phyloP scores from a whole-genome alignment of 1,140 invertebrate species.

The Bombus consobrinus region DNA sequence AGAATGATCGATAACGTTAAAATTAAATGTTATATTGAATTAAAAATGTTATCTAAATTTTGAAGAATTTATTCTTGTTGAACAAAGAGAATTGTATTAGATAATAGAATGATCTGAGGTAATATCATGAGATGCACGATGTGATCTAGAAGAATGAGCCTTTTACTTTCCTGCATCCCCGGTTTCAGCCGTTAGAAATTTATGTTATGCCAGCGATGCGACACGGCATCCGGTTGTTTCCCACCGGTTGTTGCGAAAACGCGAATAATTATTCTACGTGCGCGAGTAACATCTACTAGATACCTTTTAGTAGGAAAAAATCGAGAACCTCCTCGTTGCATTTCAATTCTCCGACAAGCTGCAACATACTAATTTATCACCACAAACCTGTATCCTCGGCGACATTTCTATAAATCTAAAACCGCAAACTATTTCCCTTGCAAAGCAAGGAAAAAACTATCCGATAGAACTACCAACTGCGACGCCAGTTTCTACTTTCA shows the following conservation, averaged over 20 bases:
- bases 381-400: background rate
- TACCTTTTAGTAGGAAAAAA: slow-evolving; percentile 35
- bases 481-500: background rate
- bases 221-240: slow-evolving; percentile 64
- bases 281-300: slow-evolving; percentile 36
- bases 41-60: background rate
- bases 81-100: background rate
- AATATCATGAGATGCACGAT: background rate
- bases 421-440: background rate
- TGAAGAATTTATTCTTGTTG: background rate
- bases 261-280: slow-evolving; percentile 55
- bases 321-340: background rate
- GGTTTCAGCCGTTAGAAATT: slow-evolving; percentile 55
- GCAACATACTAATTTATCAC: slow-evolving; percentile 1
- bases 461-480: background rate
- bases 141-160: slow-evolving; percentile 30
- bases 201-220: slow-evolving; percentile 63
- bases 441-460: background rate
- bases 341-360: slow-evolving; percentile 13
- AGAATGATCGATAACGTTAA: background rate
- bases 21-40: no score
- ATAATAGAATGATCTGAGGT: background rate
- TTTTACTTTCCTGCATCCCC: slow-evolving; percentile 52
- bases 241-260: slow-evolving; percentile 57
- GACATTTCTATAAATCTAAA: background rate